Conservation (phyloP, 2,888 invertebrate species). For the Rosalia funebris region DNA sequence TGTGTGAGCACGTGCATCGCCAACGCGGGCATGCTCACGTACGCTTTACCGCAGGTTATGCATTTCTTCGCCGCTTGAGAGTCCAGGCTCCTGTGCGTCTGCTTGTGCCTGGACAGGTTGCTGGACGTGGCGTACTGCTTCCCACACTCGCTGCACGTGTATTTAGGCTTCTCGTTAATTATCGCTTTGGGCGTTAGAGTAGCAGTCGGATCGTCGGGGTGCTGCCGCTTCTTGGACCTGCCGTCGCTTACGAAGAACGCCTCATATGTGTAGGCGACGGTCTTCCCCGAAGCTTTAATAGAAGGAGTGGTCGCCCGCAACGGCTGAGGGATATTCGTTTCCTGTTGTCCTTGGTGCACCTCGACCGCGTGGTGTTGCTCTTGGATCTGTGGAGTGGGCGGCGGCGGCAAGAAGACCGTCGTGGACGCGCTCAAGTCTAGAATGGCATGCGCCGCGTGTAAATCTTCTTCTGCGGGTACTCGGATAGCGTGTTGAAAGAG, state of each 20-base stretch:
- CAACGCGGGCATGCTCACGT: slow-evolving; percentile 96
- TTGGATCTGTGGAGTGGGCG: slow-evolving; percentile 49
- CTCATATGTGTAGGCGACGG: slow-evolving; percentile 89
- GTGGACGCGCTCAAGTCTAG: slow-evolving; percentile 89
- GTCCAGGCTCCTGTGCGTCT: slow-evolving; percentile 91
- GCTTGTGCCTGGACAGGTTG: slow-evolving; percentile 89
- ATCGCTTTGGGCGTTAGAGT: slow-evolving; percentile 46
- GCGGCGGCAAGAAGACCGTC: slow-evolving; percentile 74
- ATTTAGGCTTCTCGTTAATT: slow-evolving; percentile 63
- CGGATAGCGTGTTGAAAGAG: slow-evolving; percentile 66
- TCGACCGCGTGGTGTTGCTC: slow-evolving; percentile 34
- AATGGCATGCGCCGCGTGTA: slow-evolving; percentile 89
- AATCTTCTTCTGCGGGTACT: slow-evolving; percentile 81
- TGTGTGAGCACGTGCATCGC: slow-evolving; percentile 94
- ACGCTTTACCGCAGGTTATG: slow-evolving; percentile 93
- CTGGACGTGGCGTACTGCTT: slow-evolving; percentile 91
- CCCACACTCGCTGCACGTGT: slow-evolving; percentile 89
- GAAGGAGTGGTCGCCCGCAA: slow-evolving; percentile 25
- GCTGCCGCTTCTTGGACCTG: slow-evolving; percentile 72
- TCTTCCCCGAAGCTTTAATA: slow-evolving; percentile 68
- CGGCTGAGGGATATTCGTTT: slow-evolving; percentile 36
- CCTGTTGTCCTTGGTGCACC: slow-evolving; percentile 39
- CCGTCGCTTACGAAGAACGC: slow-evolving; percentile 93
- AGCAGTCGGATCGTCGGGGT: slow-evolving; percentile 47
- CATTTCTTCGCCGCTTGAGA: slow-evolving; percentile 94